Evolutionary conservation across 2,113 vertebrate genomes (phyloP), one percentile per base, ranked within the genome.

Genomic region (Tylochromis polylepis): DNA sequence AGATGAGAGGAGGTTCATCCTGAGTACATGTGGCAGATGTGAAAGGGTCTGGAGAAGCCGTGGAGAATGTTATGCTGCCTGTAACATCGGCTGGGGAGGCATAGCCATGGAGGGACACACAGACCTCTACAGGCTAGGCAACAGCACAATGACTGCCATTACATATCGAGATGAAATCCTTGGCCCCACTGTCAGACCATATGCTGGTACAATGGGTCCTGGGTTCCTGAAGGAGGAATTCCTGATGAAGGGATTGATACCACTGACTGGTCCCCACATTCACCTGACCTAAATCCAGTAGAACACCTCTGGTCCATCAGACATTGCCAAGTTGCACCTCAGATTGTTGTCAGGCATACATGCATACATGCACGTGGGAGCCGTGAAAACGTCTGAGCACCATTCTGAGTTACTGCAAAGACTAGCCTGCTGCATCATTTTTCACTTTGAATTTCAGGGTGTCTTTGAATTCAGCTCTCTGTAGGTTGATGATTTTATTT

Each of bases 301-400:
- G 0, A 70, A 43, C 36, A 70, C 65, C 65, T 70, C n/a, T 70
- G 38, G 65, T 70, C n/a, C 38, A 70, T 24, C 38, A 24, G 38
- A 70, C 22, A 15, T 24, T 24, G 8, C n/a, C 65, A 70, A 24
- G 38, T 43, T 43, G n/a, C 14, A 67, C 36, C n/a, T 67, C 36
- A 9, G 36, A 41, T 24, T 70, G 36, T 43, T 43, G 22, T 24
- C 8, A 1, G n/a, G 36, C 36, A 70, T 1, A 1, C 12, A 70
- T 1, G 1, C 12, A 70, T 6, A 43, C 1, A 2, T 24, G 36
- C 3, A 70, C 1, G 12, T 24, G 36, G n/a, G n/a, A 24, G n/a
- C 34, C 34, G 41, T 22, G 5, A 3, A 70, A 70, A 15, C 3
- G 5, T 2, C 14, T 15, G 7, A 67, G 62, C 4, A 20, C 29